Base-by-base conservation (phyloP, 2,113 vertebrate genomes). In the Protomyctophum bolini region DNA sequence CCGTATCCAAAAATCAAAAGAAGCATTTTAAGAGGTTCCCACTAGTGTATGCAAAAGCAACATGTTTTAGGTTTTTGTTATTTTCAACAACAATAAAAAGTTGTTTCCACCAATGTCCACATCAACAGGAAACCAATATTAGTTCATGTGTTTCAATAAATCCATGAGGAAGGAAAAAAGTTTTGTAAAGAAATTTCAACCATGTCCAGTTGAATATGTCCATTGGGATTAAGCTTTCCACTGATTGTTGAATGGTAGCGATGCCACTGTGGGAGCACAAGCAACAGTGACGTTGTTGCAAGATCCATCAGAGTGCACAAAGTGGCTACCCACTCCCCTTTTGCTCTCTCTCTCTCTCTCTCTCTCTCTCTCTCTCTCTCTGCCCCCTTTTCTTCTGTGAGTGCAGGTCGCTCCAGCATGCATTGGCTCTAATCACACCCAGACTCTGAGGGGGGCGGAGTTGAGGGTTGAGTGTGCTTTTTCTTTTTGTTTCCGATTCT, bases 301-400 rank as follows among this genome's bases (percentile, higher is more conserved):
- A 76, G 82, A 86, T 89, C 85, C 81, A 81, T 77, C 87, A 86
- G 83, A 89, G 86, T 86, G 83, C 87, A 89, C 83, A 88, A 77
- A 84, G 82, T 63, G 75, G 76, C 82, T 85, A 67, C 64, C 60
- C 86, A 64, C 89, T 87, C 65, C 69, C 74, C 79, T 81, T 73
- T 88, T 70, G n/a, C 80, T 68, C 64, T 75, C 73, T 68, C 73
- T 69, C 69, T 59, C 72, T 41, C 77, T 59, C 58, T 45, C 66
- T 55, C 75, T 45, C 75, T 47, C 63, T 68, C 63, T 57, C 66
- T 67, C 70, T 66, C 73, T 41, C 71, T 71, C 58, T 66, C 58
- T 61, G 70, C 69, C 70, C 63, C 71, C 68, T 75, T 75, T 73
- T 61, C 56, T 46, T 59, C 66, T 6, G 1, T n/a, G 60, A 48